phyloP scores from a whole-genome alignment of 2,888 invertebrate genomes.

The Fabriciana adippe region DNA sequence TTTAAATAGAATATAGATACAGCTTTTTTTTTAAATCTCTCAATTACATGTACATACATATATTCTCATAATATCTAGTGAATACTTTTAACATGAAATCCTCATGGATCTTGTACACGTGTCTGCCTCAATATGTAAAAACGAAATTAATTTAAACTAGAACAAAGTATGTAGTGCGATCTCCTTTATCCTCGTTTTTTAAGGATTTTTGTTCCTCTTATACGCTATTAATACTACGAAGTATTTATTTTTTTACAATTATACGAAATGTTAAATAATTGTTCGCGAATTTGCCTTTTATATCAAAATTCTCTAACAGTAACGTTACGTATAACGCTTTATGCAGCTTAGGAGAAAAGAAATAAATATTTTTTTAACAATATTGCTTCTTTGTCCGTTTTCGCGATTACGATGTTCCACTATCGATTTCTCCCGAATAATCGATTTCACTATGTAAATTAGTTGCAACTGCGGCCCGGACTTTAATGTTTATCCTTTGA shows the following conservation, averaged over 20 bases:
- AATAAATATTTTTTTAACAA: slow-evolving; percentile 28
- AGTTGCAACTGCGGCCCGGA: slow-evolving; percentile 9
- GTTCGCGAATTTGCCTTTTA: slow-evolving; percentile 20
- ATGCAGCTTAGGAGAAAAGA: slow-evolving; percentile 15
- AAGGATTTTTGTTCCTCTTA: slow-evolving; percentile 20
- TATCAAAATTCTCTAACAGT: slow-evolving; percentile 17
- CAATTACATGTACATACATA: too few species aligned
- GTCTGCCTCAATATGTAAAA: slow-evolving; percentile 11
- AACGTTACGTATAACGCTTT: slow-evolving; percentile 30
- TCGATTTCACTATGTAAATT: slow-evolving; percentile 6
- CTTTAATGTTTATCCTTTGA: slow-evolving; percentile 8
- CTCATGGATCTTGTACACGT: not conserved
- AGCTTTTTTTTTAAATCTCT: too few species aligned
- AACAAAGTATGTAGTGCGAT: slow-evolving; percentile 19
- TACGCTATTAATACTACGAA: slow-evolving; percentile 16
- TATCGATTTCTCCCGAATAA: slow-evolving; percentile 16
- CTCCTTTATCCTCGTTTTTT: slow-evolving; percentile 22
- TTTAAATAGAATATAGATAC: too few species aligned
- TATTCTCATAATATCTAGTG: too few species aligned
- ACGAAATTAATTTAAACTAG: slow-evolving; percentile 21
- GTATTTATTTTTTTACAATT: slow-evolving; percentile 30
- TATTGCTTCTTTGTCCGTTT: slow-evolving; percentile 21
- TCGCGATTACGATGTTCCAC: slow-evolving; percentile 14
- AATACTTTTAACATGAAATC: too few species aligned
- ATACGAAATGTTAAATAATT: slow-evolving; percentile 11